These are phyloP conservation scores for Hycleus phaleratus DNA, from an alignment of 1,140 invertebrate genomes.

Conservation along the genomic window DNA sequence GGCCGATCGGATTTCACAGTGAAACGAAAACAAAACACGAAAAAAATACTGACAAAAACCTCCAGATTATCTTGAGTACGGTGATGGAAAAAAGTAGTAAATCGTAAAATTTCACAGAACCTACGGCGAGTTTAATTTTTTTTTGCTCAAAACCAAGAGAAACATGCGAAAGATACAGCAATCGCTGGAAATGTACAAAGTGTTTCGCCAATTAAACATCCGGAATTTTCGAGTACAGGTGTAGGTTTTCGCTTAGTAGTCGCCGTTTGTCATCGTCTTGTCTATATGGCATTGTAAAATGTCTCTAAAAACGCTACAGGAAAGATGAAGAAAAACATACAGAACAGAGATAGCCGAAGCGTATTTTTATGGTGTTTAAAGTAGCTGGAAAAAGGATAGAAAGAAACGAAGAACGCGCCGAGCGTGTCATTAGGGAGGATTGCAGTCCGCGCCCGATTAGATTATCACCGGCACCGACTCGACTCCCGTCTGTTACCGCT, in stretches of 20 bases:
- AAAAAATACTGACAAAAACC: too few species aligned
- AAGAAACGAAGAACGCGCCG: slow-evolving; percentile 17
- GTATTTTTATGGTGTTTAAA: neutral
- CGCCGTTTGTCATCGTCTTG: neutral
- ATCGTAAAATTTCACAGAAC: too few species aligned
- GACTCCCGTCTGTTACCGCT: slow-evolving; percentile 17
- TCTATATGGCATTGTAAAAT: neutral
- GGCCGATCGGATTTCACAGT: too few species aligned
- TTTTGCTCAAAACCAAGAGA: too few species aligned
- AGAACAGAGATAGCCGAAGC: slow-evolving; percentile 1
- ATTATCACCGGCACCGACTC: slow-evolving; percentile 24
- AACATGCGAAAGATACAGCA: too few species aligned
- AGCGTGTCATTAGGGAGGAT: slow-evolving; percentile 29
- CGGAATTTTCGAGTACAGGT: too few species aligned
- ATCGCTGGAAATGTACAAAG: too few species aligned
- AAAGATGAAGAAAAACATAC: neutral
- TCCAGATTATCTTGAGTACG: too few species aligned
- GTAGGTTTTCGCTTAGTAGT: neutral
- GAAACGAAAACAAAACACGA: too few species aligned
- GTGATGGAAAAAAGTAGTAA: too few species aligned
- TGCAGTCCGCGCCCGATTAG: slow-evolving; percentile 28
- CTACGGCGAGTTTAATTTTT: too few species aligned
- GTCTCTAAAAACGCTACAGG: neutral
- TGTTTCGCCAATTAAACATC: too few species aligned
- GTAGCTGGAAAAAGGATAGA: neutral